Evolutionary conservation across 2,113 vertebrate genomes (phyloP).

Genomic region (Gallinago paraguaiae): DNA sequence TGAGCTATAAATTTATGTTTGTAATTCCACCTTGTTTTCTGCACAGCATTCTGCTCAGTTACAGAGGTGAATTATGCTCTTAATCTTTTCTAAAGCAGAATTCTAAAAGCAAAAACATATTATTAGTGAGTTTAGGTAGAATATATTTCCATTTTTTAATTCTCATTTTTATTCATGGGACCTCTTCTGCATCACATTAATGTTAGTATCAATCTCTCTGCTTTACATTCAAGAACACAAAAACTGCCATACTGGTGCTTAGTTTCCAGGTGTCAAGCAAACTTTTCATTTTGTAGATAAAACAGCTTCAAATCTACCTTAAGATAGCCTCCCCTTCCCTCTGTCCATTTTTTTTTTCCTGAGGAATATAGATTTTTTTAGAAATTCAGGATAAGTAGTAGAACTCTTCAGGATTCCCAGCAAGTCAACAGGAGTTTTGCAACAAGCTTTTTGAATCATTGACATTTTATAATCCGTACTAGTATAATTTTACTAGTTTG

Average conservation of each 20-base stretch:
- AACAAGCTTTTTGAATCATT: background rate
- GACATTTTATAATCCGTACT: background rate
- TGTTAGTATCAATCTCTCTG: background rate
- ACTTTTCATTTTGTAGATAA: background rate
- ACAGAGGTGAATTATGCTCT: background rate
- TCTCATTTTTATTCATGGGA: background rate
- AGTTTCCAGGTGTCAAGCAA: background rate
- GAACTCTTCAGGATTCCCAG: background rate
- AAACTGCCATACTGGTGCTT: background rate
- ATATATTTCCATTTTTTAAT: conserved; percentile 11
- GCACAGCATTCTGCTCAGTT: background rate
- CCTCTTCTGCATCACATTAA: background rate
- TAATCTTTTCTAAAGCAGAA: background rate
- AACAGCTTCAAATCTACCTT: background rate
- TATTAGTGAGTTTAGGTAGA: background rate
- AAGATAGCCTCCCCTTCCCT: background rate
- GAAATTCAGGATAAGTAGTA: background rate
- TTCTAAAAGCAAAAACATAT: background rate
- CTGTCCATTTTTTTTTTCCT: background rate
- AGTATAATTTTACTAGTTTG: background rate
- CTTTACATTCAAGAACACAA: background rate
- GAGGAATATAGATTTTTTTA: background rate
- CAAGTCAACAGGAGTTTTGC: background rate
- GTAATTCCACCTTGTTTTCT: background rate
- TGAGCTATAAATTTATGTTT: background rate